phyloP scores from a whole-genome alignment of 2,888 invertebrate species.

The Cabera pusaria region DNA sequence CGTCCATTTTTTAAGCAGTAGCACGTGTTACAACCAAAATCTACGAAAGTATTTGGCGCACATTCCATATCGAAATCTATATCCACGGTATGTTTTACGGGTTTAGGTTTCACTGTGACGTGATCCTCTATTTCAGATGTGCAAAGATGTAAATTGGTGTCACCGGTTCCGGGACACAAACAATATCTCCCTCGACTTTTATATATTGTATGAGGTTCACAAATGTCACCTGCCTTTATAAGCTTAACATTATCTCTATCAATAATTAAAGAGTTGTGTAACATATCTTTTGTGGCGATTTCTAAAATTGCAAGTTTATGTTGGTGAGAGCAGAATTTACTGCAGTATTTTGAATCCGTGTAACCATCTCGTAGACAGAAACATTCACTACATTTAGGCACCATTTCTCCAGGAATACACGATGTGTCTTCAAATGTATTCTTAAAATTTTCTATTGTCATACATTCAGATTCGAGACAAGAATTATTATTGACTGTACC shows the following conservation, averaged over 20 bases:
- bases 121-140: constrained; percentile 32
- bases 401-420: constrained; percentile 61
- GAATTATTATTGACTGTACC: constrained; percentile 52
- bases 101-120: constrained; percentile 8
- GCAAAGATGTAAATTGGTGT: constrained; percentile 51
- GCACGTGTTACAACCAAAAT: constrained; percentile 72
- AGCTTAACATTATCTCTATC: constrained; percentile 44
- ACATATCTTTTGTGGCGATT: constrained; percentile 46
- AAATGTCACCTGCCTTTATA: constrained; percentile 35
- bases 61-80: constrained; percentile 51
- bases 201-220: constrained; percentile 56
- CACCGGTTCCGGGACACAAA: constrained; percentile 57
- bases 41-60: constrained; percentile 63
- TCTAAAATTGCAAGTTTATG: constrained; percentile 59
- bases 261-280: constrained; percentile 36
- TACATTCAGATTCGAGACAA: constrained; percentile 60
- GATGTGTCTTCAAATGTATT: constrained; percentile 38
- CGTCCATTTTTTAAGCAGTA: constrained; percentile 65
- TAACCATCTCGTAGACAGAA: constrained; percentile 55
- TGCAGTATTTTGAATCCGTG: constrained; percentile 53
- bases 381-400: constrained; percentile 63
- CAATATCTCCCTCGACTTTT: constrained; percentile 56
- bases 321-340: constrained; percentile 53
- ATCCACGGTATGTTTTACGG: constrained; percentile 1
- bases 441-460: constrained; percentile 40